Percentiles rank a stretch among this genome's conserved stretches.
These are phyloP conservation scores for Melieria omissa DNA, from an alignment of 2,888 invertebrate species.

Conservation along the genomic window DNA sequence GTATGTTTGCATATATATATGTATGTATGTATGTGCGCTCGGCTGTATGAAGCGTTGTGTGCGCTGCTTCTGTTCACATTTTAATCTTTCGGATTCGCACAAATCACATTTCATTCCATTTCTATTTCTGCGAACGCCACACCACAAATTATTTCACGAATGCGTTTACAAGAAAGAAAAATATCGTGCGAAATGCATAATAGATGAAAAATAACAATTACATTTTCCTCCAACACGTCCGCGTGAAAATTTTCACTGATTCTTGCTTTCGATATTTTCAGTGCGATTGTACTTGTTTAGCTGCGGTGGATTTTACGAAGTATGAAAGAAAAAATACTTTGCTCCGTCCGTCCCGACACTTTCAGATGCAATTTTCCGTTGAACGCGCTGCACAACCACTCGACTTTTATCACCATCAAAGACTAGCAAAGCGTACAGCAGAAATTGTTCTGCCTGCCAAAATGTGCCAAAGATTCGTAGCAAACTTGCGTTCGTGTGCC, in stretches of 20 bases:
- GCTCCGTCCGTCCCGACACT: not conserved
- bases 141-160: no score
- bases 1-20: not conserved
- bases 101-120: slow-evolving; percentile 21
- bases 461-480: no score
- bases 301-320: slow-evolving; percentile 28
- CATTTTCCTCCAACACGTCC: slow-evolving; percentile 27
- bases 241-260: slow-evolving; percentile 20
- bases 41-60: not conserved
- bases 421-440: slow-evolving; percentile 23
- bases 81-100: slow-evolving; percentile 20
- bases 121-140: not conserved
- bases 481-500: no score
- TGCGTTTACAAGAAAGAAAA: no score
- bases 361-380: slow-evolving; percentile 40
- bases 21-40: slow-evolving; percentile 3
- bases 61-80: not conserved
- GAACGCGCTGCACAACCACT: slow-evolving; percentile 51
- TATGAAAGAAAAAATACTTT: slow-evolving; percentile 32
- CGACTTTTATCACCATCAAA: slow-evolving; percentile 12
- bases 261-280: slow-evolving; percentile 31
- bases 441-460: no score
- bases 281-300: slow-evolving; percentile 18
- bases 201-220: not conserved
- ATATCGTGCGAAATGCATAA: no score